Percentiles rank a stretch among this genome's conserved stretches.
These are phyloP conservation scores for Bufotes viridis DNA, from an alignment of 2,797 vertebrate species.

Conservation along the genomic window DNA sequence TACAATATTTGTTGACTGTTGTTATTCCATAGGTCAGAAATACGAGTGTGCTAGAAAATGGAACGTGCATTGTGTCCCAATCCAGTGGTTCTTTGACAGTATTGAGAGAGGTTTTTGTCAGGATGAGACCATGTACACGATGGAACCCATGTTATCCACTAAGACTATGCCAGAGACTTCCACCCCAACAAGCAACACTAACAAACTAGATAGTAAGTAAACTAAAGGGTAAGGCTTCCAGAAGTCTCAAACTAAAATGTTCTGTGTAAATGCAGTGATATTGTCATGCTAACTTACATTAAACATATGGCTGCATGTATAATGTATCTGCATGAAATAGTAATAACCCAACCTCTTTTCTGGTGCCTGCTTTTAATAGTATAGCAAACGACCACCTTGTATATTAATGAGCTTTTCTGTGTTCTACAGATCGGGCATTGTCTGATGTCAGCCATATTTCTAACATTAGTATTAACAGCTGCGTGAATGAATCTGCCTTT, in stretches of 20 bases:
- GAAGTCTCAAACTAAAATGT: no score
- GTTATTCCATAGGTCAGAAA: constrained; percentile 86
- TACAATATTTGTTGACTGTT: neutral
- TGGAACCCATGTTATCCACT: constrained; percentile 72
- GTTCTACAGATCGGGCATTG: constrained; percentile 72
- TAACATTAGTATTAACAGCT: constrained; percentile 78
- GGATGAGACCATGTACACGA: constrained; percentile 87
- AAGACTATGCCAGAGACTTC: constrained; percentile 81
- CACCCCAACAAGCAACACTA: constrained; percentile 81
- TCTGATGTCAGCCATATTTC: constrained; percentile 94
- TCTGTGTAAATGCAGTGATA: no score
- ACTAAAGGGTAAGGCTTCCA: neutral
- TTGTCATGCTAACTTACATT: no score
- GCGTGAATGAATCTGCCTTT: constrained; percentile 83
- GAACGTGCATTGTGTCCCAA: constrained; percentile 93
- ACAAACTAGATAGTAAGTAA: constrained; percentile 78
- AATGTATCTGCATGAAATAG: no score
- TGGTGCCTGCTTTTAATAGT: neutral
- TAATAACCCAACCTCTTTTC: no score
- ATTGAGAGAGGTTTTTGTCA: constrained; percentile 94
- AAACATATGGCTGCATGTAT: no score
- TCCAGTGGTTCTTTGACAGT: constrained; percentile 95
- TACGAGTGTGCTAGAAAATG: constrained; percentile 95
- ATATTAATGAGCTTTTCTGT: constrained; percentile 29
- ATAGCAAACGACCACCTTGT: neutral